phyloP scores from a whole-genome alignment of 23 tunicate genomes.

The Oikopleura vanhoeffeni region DNA sequence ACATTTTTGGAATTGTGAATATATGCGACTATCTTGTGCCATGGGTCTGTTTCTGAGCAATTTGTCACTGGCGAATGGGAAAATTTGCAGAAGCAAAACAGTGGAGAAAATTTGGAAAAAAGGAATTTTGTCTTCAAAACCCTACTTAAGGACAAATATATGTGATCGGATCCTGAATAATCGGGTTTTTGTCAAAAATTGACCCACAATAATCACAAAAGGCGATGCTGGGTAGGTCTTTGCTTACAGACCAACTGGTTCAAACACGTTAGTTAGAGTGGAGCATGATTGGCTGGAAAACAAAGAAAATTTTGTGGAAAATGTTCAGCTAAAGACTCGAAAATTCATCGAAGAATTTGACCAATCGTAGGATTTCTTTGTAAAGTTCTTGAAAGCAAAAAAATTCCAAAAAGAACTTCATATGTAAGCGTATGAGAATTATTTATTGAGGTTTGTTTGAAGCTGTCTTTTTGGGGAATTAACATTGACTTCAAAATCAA shows the following conservation, averaged over 20 bases:
- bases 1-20: not conserved
- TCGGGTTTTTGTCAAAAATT: not conserved
- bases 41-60: not conserved
- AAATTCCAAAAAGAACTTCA: not conserved
- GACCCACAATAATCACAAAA: not conserved
- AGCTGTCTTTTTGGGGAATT: not conserved
- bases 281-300: not conserved
- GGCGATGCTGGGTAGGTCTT: not conserved
- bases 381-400: not conserved
- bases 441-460: not conserved
- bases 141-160: not conserved
- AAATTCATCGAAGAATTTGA: not conserved
- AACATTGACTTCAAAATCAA: not conserved
- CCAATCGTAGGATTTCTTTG: not conserved
- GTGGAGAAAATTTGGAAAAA: too few species aligned
- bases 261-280: not conserved
- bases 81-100: not conserved
- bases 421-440: not conserved
- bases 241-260: not conserved
- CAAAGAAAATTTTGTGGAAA: not conserved
- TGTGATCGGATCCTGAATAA: not conserved
- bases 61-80: not conserved
- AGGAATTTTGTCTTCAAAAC: not conserved
- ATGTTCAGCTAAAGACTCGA: not conserved
- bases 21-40: not conserved